Percentiles rank a stretch among this genome's conserved stretches.
Conservation (phyloP, 2,797 vertebrate species). For the Eutrigla gurnardus region DNA sequence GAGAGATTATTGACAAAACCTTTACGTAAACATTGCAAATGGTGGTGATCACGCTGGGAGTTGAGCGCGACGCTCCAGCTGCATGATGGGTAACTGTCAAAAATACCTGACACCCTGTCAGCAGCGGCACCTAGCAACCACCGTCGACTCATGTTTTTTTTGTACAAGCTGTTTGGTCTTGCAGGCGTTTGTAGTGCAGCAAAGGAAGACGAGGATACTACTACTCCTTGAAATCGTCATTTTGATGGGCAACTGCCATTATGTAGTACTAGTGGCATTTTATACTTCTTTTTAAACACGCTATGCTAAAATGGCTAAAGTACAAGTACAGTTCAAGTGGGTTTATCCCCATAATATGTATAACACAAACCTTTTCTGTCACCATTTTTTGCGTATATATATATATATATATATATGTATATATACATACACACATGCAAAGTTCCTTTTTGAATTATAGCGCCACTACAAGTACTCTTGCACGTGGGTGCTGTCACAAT, state of each 20-base stretch:
- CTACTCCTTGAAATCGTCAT: slow-evolving; percentile 27
- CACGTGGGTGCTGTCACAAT: slow-evolving; percentile 20
- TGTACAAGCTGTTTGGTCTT: slow-evolving; percentile 21
- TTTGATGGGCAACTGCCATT: slow-evolving; percentile 33
- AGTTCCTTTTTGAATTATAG: slow-evolving; percentile 31
- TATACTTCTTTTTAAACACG: not conserved
- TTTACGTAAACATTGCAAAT: slow-evolving; percentile 72
- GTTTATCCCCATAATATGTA: not conserved
- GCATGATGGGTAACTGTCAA: slow-evolving; percentile 72
- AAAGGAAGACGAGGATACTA: slow-evolving; percentile 13
- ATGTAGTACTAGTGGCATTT: not conserved
- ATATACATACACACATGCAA: slow-evolving; percentile 28
- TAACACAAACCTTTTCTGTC: slow-evolving; percentile 12
- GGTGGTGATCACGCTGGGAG: slow-evolving; percentile 65
- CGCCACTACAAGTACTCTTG: slow-evolving; percentile 28
- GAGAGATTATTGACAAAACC: slow-evolving; percentile 34
- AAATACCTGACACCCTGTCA: slow-evolving; percentile 68
- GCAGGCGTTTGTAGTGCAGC: slow-evolving; percentile 13
- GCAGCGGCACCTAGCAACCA: slow-evolving; percentile 43
- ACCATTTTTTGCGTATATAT: slow-evolving; percentile 35
- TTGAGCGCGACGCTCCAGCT: slow-evolving; percentile 57
- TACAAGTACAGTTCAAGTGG: slow-evolving; percentile 3
- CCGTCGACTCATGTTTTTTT: slow-evolving; percentile 33
- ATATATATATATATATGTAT: too few relatives aligned
- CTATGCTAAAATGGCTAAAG: not conserved